Conservation (phyloP, 2,888 invertebrate species). For the Parnassius glacialis region DNA sequence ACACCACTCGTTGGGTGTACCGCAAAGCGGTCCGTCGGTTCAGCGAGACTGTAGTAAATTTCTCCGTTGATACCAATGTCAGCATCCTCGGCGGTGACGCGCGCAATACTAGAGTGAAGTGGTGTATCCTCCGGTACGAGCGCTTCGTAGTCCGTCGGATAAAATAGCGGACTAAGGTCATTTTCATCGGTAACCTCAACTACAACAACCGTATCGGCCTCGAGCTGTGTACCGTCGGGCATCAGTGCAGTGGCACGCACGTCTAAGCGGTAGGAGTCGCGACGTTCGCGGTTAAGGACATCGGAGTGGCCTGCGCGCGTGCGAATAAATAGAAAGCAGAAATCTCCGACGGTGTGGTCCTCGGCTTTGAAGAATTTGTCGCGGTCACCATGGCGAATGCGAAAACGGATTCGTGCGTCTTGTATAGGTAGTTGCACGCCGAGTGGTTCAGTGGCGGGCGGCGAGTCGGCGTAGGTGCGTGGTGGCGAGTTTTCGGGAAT, state of each 20-base stretch:
- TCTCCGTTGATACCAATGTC: slow-evolving; percentile 97
- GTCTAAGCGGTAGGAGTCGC: slow-evolving; percentile 89
- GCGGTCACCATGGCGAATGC: slow-evolving; percentile 92
- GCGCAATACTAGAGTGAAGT: slow-evolving; percentile 89
- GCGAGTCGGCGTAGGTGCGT: slow-evolving; percentile 87
- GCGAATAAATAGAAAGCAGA: slow-evolving; percentile 94
- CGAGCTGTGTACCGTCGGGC: slow-evolving; percentile 81
- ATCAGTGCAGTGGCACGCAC: slow-evolving; percentile 83
- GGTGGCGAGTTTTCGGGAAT: slow-evolving; percentile 96
- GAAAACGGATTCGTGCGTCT: slow-evolving; percentile 85
- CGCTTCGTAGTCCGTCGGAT: slow-evolving; percentile 92
- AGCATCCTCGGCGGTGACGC: slow-evolving; percentile 95
- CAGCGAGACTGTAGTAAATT: slow-evolving; percentile 95
- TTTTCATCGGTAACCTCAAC: slow-evolving; percentile 91
- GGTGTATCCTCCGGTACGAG: slow-evolving; percentile 94
- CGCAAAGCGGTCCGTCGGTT: slow-evolving; percentile 91
- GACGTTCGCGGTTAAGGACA: slow-evolving; percentile 95
- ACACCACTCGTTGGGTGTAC: slow-evolving; percentile 96
- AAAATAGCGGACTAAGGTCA: slow-evolving; percentile 96
- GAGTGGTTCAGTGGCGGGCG: slow-evolving; percentile 85
- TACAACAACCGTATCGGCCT: slow-evolving; percentile 86
- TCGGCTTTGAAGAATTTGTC: slow-evolving; percentile 97
- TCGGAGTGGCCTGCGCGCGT: slow-evolving; percentile 93
- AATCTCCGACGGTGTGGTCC: slow-evolving; percentile 93
- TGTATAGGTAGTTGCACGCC: slow-evolving; percentile 87